A percentile compares a stretch with the other conserved stretches of the same genome.
Evolutionary conservation across 2,113 vertebrate species (phyloP).

Genomic region (Amblyopsis rosae): DNA sequence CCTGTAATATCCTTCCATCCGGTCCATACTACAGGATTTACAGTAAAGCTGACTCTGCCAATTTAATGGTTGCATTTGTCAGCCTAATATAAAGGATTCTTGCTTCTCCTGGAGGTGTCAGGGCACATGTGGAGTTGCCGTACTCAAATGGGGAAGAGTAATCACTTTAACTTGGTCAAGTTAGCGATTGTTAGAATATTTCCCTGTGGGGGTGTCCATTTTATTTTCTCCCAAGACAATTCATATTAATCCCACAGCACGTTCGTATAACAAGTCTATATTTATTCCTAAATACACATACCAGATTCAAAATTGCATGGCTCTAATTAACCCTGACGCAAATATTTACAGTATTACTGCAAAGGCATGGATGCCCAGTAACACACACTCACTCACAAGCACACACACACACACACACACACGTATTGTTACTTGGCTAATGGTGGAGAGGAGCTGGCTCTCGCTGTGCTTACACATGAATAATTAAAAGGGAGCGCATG

Average conservation of each 20-base stretch:
- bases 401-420: no score
- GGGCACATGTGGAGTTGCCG: slow-evolving; percentile 41
- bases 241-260: no score
- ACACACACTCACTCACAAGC: not conserved
- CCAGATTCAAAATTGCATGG: not conserved
- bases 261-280: no score
- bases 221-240: no score
- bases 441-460: slow-evolving; percentile 22
- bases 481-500: slow-evolving; percentile 71
- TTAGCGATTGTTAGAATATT: slow-evolving; percentile 4
- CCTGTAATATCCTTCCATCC: slow-evolving; percentile 69
- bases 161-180: slow-evolving; percentile 49
- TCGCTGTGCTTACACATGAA: slow-evolving; percentile 68
- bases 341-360: not conserved
- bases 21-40: slow-evolving; percentile 55
- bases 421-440: no score
- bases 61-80: slow-evolving; percentile 69
- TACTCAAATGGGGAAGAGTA: slow-evolving; percentile 42
- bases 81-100: slow-evolving; percentile 72
- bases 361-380: not conserved
- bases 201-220: not conserved
- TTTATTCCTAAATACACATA: no score
- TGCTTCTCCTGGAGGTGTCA: slow-evolving; percentile 53
- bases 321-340: slow-evolving; percentile 7
- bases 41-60: slow-evolving; percentile 49